Percentiles rank a stretch among this genome's conserved stretches.
Conservation (phyloP, 1,140 invertebrate species). For the Magallana ariakensis region DNA sequence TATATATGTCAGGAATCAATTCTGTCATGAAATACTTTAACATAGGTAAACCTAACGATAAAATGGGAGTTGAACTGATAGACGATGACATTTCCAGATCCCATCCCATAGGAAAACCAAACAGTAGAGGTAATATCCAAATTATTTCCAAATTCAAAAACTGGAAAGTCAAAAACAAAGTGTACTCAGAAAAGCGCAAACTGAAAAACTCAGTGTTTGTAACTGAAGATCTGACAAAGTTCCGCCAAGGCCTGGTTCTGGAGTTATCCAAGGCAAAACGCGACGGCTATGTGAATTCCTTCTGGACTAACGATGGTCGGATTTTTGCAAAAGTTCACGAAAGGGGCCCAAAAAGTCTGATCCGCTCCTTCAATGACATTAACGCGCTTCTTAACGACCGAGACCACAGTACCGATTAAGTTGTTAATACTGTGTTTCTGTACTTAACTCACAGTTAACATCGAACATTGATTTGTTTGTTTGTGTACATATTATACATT, state of each 20-base stretch:
- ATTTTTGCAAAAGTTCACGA: conserved; percentile 6
- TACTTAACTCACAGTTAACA: no score
- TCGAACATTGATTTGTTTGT: no score
- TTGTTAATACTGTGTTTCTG: background rate
- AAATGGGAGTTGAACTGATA: background rate
- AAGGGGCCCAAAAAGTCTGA: background rate
- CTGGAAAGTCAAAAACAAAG: conserved; percentile 47
- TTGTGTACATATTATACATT: no score
- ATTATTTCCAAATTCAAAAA: conserved; percentile 44
- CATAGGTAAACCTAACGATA: no score
- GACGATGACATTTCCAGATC: conserved; percentile 43
- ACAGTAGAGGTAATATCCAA: conserved; percentile 36
- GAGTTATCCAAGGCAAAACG: background rate
- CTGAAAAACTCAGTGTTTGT: conserved; percentile 13
- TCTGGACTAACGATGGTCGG: conserved; percentile 20
- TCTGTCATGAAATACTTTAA: no score
- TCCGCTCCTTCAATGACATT: background rate
- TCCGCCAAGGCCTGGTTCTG: background rate
- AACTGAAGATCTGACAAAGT: conserved; percentile 21
- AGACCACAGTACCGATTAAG: background rate
- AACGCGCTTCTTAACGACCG: background rate
- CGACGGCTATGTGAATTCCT: background rate
- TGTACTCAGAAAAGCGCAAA: conserved; percentile 1
- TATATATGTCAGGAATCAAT: no score
- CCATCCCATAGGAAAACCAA: conserved; percentile 34